Conservation (phyloP, 37 sponge, comb jelly and placozoan genomes). For the Eunapius fragilis region DNA sequence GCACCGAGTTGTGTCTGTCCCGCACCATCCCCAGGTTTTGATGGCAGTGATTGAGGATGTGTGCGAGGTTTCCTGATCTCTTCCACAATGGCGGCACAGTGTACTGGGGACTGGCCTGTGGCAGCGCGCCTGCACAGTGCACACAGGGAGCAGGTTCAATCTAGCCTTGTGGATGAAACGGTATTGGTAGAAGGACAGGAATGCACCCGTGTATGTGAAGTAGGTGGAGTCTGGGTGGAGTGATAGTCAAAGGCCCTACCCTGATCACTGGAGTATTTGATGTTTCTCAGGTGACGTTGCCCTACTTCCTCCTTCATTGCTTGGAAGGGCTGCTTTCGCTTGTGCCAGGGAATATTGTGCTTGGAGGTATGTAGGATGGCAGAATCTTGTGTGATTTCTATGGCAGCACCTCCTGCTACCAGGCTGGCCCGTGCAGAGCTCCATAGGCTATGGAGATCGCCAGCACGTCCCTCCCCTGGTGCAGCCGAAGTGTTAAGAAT, state of each 20-base stretch:
- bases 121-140: slow-evolving; percentile 17
- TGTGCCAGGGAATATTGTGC: neutral
- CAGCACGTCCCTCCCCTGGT: neutral
- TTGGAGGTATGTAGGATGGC: neutral
- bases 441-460: neutral
- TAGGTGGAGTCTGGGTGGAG: slow-evolving; percentile 23
- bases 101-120: neutral
- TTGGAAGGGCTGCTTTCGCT: neutral
- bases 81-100: slow-evolving; percentile 2
- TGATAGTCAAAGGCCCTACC: slow-evolving; percentile 18
- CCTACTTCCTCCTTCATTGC: neutral
- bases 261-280: slow-evolving; percentile 32
- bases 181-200: slow-evolving; percentile 24
- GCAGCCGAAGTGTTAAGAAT: neutral
- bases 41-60: slow-evolving; percentile 24
- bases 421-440: neutral
- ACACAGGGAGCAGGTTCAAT: slow-evolving; percentile 36
- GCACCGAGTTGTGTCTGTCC: slow-evolving; percentile 11
- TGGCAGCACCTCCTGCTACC: neutral
- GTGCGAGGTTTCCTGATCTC: slow-evolving; percentile 23
- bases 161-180: slow-evolving; percentile 38
- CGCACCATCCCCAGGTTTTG: slow-evolving; percentile 7
- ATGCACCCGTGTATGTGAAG: slow-evolving; percentile 33
- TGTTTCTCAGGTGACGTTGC: neutral
- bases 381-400: neutral